phyloP scores from a whole-genome alignment of 2,888 invertebrate species.

The Xestobium rufovillosum region DNA sequence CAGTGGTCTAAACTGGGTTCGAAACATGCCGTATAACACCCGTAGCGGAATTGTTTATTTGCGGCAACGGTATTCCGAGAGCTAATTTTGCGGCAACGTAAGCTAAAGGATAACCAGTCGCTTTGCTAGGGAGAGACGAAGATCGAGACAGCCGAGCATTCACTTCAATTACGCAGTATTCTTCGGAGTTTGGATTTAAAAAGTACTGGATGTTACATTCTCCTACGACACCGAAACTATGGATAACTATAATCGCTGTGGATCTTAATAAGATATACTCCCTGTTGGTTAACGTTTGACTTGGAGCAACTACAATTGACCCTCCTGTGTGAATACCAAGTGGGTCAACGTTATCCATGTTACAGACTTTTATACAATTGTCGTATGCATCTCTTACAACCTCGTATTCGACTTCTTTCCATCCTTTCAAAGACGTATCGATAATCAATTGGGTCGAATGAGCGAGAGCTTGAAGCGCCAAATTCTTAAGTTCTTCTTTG shows the following conservation, averaged over 20 bases:
- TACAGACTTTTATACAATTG: slow-evolving; percentile 98
- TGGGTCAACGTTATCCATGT: slow-evolving; percentile 99
- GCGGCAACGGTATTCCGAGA: slow-evolving; percentile 75
- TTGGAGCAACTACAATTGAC: slow-evolving; percentile 97
- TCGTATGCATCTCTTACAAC: slow-evolving; percentile 96
- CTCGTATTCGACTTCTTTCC: slow-evolving; percentile 99
- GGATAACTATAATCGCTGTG: slow-evolving; percentile 91
- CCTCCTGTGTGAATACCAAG: slow-evolving; percentile 98
- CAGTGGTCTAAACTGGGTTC: slow-evolving; percentile 99
- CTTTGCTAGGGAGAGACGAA: slow-evolving; percentile 97
- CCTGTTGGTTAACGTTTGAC: slow-evolving; percentile 90
- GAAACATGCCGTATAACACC: slow-evolving; percentile 93
- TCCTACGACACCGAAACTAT: slow-evolving; percentile 92
- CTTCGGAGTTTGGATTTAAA: slow-evolving; percentile 83
- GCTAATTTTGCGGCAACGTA: slow-evolving; percentile 98
- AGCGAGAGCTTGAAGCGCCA: slow-evolving; percentile 80
- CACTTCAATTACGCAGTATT: slow-evolving; percentile 90
- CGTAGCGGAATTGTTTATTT: slow-evolving; percentile 90
- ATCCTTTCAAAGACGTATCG: slow-evolving; percentile 96
- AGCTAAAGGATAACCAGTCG: slow-evolving; percentile 97
- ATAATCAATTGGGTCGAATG: slow-evolving; percentile 87
- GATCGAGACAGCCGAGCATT: slow-evolving; percentile 95
- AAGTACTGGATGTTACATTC: slow-evolving; percentile 99
- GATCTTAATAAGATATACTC: slow-evolving; percentile 94
- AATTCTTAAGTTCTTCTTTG: slow-evolving; percentile 65